Percentiles rank a stretch among this genome's conserved stretches.
These are phyloP conservation scores for Metalampra italica DNA, from an alignment of 2,888 invertebrate species.

Conservation along the genomic window DNA sequence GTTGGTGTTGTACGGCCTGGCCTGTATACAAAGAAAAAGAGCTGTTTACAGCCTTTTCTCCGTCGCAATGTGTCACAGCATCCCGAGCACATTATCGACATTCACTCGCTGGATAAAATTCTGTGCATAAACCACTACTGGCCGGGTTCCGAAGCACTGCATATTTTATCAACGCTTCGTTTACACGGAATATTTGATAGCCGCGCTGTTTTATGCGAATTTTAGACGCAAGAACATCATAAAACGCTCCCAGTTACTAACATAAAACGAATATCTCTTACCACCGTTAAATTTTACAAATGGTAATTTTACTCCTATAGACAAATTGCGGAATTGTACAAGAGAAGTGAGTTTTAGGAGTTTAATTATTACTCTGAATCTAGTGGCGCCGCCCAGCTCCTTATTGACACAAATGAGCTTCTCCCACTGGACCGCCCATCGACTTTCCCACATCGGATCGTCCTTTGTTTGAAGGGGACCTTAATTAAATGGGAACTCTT, in stretches of 20 bases:
- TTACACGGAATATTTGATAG: constrained; percentile 58
- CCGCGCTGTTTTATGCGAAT: constrained; percentile 36
- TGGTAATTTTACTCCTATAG: neutral
- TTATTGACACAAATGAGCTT: constrained; percentile 30
- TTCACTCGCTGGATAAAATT: constrained; percentile 27
- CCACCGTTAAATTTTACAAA: neutral
- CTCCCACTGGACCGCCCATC: constrained; percentile 14
- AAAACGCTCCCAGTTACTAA: neutral
- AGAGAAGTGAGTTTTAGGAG: neutral
- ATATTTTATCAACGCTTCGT: constrained; percentile 56
- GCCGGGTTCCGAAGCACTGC: constrained; percentile 25
- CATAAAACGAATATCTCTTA: neutral
- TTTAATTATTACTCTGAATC: neutral
- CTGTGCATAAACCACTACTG: constrained; percentile 25
- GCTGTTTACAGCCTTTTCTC: neutral
- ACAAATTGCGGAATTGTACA: neutral
- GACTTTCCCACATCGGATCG: constrained; percentile 18
- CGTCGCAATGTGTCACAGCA: constrained; percentile 16
- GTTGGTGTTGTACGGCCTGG: no score
- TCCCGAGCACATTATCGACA: constrained; percentile 22
- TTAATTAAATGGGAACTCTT: constrained; percentile 45
- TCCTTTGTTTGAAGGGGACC: constrained; percentile 40
- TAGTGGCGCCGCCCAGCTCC: constrained; percentile 21
- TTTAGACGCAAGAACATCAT: constrained; percentile 5
- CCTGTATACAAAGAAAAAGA: neutral